Conservation (phyloP, 2,797 vertebrate genomes). For the Scleropages formosus region DNA sequence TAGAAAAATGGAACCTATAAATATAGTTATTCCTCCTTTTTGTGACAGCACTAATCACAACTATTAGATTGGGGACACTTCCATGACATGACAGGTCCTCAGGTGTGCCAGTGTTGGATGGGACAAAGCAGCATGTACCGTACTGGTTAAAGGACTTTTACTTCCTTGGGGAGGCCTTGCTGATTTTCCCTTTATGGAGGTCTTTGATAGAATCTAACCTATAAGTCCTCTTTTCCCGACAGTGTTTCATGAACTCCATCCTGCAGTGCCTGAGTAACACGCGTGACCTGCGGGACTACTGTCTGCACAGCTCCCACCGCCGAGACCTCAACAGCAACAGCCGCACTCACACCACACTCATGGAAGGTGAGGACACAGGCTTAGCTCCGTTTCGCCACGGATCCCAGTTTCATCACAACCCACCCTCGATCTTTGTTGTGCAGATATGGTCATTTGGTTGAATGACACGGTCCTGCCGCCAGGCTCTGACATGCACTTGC, state of each 20-base stretch:
- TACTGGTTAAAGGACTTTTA: not conserved
- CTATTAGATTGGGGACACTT: constrained; percentile 14
- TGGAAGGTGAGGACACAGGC: constrained; percentile 78
- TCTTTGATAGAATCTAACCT: not conserved
- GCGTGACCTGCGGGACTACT: constrained; percentile 90
- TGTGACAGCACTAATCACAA: constrained; percentile 19
- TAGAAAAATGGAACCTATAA: not conserved
- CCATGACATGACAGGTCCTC: not conserved
- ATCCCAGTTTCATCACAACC: no score
- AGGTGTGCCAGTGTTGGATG: no score
- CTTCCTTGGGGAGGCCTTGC: not conserved
- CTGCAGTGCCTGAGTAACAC: constrained; percentile 99
- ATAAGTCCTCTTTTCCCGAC: constrained; percentile 28
- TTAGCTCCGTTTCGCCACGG: no score
- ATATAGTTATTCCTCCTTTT: constrained; percentile 6
- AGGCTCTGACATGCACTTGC: not conserved
- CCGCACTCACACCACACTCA: constrained; percentile 86
- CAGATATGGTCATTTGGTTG: no score
- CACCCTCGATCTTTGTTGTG: no score
- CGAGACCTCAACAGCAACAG: constrained; percentile 89
- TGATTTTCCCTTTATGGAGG: not conserved
- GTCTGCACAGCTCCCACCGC: constrained; percentile 88
- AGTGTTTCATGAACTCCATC: constrained; percentile 99
- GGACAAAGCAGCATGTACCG: constrained; percentile 4
- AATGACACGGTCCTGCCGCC: no score